A percentile compares a stretch with the other conserved stretches of the same genome.
These are phyloP conservation scores for Bettongia penicillata DNA, from an alignment of 2,113 vertebrate species.

Conservation along the genomic window DNA sequence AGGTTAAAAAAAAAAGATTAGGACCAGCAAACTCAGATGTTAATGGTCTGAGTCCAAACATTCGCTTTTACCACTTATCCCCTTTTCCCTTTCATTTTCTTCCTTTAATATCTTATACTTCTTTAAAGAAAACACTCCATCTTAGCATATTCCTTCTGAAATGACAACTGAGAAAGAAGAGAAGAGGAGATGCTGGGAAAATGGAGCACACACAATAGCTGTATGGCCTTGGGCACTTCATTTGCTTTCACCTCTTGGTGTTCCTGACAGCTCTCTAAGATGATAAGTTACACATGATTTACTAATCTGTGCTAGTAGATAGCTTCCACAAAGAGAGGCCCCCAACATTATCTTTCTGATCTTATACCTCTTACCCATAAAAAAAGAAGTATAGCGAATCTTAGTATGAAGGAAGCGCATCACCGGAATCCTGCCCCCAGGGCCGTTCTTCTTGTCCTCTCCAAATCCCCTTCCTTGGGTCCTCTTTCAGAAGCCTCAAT, in stretches of 20 bases:
- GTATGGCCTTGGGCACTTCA: not conserved
- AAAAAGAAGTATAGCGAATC: slow-evolving; percentile 1
- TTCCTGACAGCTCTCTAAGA: not conserved
- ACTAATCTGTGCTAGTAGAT: not conserved
- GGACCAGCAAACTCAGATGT: not conserved
- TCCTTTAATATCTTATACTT: not conserved
- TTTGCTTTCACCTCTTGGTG: not conserved
- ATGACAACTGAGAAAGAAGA: not conserved
- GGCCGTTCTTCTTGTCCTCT: slow-evolving; percentile 17
- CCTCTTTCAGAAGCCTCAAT: slow-evolving; percentile 41
- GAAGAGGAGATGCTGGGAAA: not conserved
- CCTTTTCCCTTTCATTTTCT: not conserved
- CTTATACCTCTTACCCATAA: not conserved
- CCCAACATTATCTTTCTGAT: not conserved
- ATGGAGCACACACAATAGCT: not conserved
- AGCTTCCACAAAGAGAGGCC: not conserved
- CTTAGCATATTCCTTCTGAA: not conserved
- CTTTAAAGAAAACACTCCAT: not conserved
- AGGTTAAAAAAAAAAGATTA: not conserved
- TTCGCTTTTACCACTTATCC: not conserved
- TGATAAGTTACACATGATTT: not conserved
- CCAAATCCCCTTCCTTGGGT: not conserved
- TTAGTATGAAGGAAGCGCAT: slow-evolving; percentile 11
- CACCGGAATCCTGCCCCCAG: slow-evolving; percentile 8
- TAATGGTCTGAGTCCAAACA: not conserved